These are phyloP conservation scores for Eucidaris tribuloides DNA, from an alignment of 35 echinoderm and acorn worm genomes.

Conservation along the genomic window DNA sequence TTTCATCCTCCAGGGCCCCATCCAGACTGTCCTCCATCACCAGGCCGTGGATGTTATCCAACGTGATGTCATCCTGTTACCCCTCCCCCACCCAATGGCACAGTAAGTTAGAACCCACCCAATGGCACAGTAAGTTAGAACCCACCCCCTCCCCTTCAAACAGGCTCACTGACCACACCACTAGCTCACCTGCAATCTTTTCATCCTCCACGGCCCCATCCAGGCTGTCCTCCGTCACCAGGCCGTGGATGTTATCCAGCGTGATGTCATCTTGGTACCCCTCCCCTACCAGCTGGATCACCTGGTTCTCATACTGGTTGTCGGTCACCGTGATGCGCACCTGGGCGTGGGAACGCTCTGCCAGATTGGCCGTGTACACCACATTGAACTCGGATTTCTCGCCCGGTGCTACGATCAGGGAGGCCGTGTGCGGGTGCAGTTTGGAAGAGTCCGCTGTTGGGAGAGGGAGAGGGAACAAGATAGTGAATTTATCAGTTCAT, in stretches of 20 bases:
- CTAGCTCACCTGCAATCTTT: constrained; percentile 78
- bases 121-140: too few species aligned
- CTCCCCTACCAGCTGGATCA: constrained; percentile 94
- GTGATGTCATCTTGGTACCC: constrained; percentile 97
- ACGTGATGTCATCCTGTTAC: constrained; percentile 93
- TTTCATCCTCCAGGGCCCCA: constrained; percentile 58
- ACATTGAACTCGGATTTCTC: constrained; percentile 74
- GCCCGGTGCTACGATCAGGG: constrained; percentile 80
- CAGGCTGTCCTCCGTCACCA: constrained; percentile 61
- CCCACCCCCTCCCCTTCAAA: too few species aligned
- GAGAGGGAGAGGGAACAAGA: neutral
- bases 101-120: too few species aligned
- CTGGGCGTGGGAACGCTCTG: constrained; percentile 36
- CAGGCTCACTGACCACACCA: too few species aligned
- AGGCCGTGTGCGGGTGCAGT: constrained; percentile 83
- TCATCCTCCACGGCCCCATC: constrained; percentile 70
- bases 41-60: constrained; percentile 92
- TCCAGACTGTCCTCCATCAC: constrained; percentile 68
- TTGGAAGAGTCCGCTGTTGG: constrained; percentile 56
- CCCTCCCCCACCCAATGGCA: constrained; percentile 92
- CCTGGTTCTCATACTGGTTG: constrained; percentile 95
- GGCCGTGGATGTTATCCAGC: constrained; percentile 89
- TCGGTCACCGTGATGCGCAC: constrained; percentile 78
- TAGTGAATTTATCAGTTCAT: neutral
- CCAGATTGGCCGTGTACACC: constrained; percentile 53